These are phyloP conservation scores for Maconellicoccus hirsutus DNA, from an alignment of 1,140 invertebrate genomes.

Conservation along the genomic window DNA sequence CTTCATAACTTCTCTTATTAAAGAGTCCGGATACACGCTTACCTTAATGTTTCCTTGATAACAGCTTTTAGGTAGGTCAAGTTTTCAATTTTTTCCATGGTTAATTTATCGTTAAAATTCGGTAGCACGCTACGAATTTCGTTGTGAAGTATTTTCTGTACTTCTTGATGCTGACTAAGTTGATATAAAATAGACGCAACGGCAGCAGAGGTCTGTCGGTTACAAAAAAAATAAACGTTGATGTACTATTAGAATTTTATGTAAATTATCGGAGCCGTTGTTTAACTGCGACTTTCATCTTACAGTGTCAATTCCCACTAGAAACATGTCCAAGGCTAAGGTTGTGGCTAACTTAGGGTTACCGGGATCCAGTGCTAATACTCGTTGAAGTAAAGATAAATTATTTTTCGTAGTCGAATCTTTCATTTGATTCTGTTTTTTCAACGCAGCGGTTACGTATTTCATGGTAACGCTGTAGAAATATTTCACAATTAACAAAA, in stretches of 20 bases:
- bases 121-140: constrained; percentile 56
- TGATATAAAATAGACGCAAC: constrained; percentile 68
- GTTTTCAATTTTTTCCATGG: constrained; percentile 50
- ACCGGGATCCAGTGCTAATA: constrained; percentile 44
- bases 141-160: constrained; percentile 55
- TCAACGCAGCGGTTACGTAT: constrained; percentile 38
- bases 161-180: constrained; percentile 57
- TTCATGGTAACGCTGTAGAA: not conserved
- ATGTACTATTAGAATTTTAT: too few relatives aligned
- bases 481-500: constrained; percentile 14
- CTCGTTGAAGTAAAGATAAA: constrained; percentile 49
- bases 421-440: constrained; percentile 43
- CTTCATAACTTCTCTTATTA: too few relatives aligned
- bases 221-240: too few relatives aligned
- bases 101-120: constrained; percentile 41
- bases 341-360: constrained; percentile 58
- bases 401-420: constrained; percentile 38
- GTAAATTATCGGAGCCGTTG: too few relatives aligned
- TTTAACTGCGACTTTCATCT: constrained; percentile 26
- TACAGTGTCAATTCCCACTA: constrained; percentile 82
- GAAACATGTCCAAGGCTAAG: constrained; percentile 64
- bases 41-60: constrained; percentile 81
- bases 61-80: constrained; percentile 73
- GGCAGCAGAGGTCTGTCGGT: constrained; percentile 58
- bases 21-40: too few relatives aligned